Evolutionary conservation across 2,113 vertebrate genomes (phyloP), one percentile per base, ranked within the genome.

Genomic region (Dasyurus viverrinus): DNA sequence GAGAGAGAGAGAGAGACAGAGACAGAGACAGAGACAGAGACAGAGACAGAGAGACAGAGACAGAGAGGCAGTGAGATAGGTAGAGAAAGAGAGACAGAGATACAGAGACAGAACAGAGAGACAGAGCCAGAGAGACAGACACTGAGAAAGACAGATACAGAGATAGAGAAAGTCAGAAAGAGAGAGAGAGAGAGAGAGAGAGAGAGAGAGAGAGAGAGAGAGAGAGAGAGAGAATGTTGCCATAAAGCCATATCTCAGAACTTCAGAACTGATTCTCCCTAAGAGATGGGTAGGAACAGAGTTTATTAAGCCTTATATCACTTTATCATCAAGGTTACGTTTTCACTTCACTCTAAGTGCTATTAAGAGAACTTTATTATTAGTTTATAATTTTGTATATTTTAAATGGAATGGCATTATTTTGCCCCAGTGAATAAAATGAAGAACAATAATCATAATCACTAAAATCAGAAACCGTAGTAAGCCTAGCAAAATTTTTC

Each of bases 381-480:
- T 97, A 97, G 95, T 98, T 97, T 97, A 93, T 96, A 97, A 98
- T 98, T 97, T 97, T 97, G 96, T 96, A 95, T 96, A 94, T 97
- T 98, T 98, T 97, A 96, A 97, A 89, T 97, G 96, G 93, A 97
- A 98, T 97, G 97, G 96, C 96, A 97, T 97, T 98, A 97, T 98
- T 97, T 97, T 98, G 96, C 97, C 96, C 97, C 91, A 97, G 98
- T 97, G 97, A 96, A 97, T 97, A 97, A 98, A 97, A 98, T 98
- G 97, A 98, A 97, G 96, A 95, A 96, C 94, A 95, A 93, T 97
- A 97, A 98, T 97, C 96, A 89, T 97, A 97, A 97, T 95, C 96
- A 96, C 95, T 95, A 96, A 96, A 96, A 96, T 96, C 95, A 97
- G 95, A 97, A 93, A 95, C 94, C 36, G n/a, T 84, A 93, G 93